These are phyloP conservation scores for Holothuria scabra DNA, from an alignment of 53 echinoderm and acorn worm genomes.

Conservation along the genomic window DNA sequence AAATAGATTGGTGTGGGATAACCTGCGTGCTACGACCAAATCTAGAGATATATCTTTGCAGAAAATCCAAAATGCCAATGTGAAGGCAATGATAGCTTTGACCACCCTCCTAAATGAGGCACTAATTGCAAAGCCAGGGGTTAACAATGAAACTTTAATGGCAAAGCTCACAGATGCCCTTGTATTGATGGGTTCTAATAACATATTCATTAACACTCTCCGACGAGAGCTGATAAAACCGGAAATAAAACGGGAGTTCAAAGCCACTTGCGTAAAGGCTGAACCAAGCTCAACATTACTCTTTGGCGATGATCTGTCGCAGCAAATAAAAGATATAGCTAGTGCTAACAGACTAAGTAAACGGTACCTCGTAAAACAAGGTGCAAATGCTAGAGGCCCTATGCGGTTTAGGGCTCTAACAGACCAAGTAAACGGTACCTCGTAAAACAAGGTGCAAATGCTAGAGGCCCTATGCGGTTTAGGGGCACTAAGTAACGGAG, in stretches of 20 bases:
- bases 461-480: too few species aligned
- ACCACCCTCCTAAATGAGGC: constrained; percentile 36
- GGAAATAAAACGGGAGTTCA: too few species aligned
- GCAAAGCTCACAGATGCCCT: constrained; percentile 40
- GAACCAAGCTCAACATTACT: constrained; percentile 31
- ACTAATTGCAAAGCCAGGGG: neutral
- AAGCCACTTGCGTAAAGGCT: neutral
- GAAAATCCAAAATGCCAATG: constrained; percentile 24
- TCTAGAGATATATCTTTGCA: constrained; percentile 25
- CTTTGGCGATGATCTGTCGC: constrained; percentile 6
- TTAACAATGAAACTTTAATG: constrained; percentile 15
- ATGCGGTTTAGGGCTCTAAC: neutral
- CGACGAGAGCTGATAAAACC: constrained; percentile 21
- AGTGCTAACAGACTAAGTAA: constrained; percentile 26
- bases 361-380: neutral
- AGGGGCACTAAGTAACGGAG: too few species aligned
- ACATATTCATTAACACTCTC: neutral
- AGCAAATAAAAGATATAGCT: neutral
- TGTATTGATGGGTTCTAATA: constrained; percentile 17
- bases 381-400: constrained; percentile 27
- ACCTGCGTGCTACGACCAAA: constrained; percentile 14
- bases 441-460: too few species aligned
- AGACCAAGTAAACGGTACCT: too few species aligned
- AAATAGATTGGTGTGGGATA: neutral
- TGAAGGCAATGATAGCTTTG: constrained; percentile 39